These are phyloP conservation scores for Nasonia giraulti DNA, from an alignment of 1,140 invertebrate species.

Conservation along the genomic window DNA sequence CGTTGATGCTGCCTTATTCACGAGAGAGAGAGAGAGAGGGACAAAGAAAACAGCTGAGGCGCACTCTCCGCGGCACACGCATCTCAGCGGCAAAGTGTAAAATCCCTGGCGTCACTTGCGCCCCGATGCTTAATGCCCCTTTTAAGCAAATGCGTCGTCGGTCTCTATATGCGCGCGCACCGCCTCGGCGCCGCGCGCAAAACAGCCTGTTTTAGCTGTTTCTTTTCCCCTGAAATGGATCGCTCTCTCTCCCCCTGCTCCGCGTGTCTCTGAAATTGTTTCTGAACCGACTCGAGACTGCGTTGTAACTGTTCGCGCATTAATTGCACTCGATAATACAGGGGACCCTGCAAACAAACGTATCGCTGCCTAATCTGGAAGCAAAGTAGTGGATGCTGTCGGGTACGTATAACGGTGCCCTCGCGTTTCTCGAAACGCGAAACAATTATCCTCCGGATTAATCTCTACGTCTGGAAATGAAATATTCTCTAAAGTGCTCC, in stretches of 20 bases:
- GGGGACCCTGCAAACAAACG: neutral
- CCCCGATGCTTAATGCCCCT: slow-evolving; percentile 29
- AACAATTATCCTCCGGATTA: neutral
- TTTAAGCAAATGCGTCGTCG: slow-evolving; percentile 36
- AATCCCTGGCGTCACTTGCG: slow-evolving; percentile 16
- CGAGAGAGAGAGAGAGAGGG: neutral
- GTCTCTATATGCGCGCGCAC: neutral
- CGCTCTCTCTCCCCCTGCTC: neutral
- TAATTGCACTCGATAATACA: neutral
- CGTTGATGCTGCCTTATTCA: neutral
- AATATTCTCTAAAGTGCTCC: slow-evolving; percentile 4
- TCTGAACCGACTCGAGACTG: neutral
- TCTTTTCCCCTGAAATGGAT: slow-evolving; percentile 33
- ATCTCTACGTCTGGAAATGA: neutral
- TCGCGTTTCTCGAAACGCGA: neutral
- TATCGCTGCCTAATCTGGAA: neutral
- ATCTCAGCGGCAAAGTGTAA: slow-evolving; percentile 6
- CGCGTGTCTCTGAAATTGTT: neutral
- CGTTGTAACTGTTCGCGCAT: neutral
- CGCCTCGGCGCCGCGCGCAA: neutral
- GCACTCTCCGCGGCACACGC: slow-evolving; percentile 25
- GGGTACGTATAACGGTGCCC: no score
- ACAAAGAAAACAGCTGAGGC: slow-evolving; percentile 36
- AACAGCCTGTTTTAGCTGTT: slow-evolving; percentile 9
- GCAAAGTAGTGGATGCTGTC: no score